phyloP scores from a whole-genome alignment of 2,888 invertebrate species.

The Crossocerus cetratus region DNA sequence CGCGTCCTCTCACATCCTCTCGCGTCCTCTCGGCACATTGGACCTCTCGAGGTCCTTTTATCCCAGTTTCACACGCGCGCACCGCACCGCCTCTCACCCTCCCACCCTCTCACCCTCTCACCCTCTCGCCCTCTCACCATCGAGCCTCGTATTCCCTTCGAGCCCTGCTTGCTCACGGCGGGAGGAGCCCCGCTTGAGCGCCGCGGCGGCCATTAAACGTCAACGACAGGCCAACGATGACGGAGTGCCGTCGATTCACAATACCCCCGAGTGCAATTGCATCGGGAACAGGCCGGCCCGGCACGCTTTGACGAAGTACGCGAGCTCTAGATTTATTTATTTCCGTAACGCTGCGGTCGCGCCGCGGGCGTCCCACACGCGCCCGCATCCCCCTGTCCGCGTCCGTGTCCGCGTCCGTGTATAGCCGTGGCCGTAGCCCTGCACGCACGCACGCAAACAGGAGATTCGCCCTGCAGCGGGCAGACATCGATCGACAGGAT shows the following conservation, averaged over 20 bases:
- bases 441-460: no score
- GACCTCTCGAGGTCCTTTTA: slow-evolving; percentile 14
- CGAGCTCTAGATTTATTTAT: slow-evolving; percentile 55
- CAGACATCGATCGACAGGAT: slow-evolving; percentile 1
- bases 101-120: not conserved
- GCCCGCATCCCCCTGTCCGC: not conserved
- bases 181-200: slow-evolving; percentile 54
- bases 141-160: not conserved
- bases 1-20: slow-evolving; percentile 6
- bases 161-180: slow-evolving; percentile 12
- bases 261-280: slow-evolving; percentile 60
- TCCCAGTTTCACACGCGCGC: slow-evolving; percentile 12
- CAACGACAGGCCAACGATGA: slow-evolving; percentile 68
- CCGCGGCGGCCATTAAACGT: slow-evolving; percentile 70
- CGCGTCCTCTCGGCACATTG: slow-evolving; percentile 1
- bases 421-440: no score
- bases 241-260: slow-evolving; percentile 66
- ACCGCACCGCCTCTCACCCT: slow-evolving; percentile 4
- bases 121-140: not conserved
- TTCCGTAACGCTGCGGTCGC: slow-evolving; percentile 38
- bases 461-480: no score
- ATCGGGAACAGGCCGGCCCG: slow-evolving; percentile 44
- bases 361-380: not conserved
- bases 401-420: not conserved
- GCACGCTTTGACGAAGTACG: slow-evolving; percentile 65